Evolutionary conservation across 64 coral and sea anemone genomes (phyloP), one percentile per base, ranked within the genome.

Genomic region (Pachyseris speciosa): DNA sequence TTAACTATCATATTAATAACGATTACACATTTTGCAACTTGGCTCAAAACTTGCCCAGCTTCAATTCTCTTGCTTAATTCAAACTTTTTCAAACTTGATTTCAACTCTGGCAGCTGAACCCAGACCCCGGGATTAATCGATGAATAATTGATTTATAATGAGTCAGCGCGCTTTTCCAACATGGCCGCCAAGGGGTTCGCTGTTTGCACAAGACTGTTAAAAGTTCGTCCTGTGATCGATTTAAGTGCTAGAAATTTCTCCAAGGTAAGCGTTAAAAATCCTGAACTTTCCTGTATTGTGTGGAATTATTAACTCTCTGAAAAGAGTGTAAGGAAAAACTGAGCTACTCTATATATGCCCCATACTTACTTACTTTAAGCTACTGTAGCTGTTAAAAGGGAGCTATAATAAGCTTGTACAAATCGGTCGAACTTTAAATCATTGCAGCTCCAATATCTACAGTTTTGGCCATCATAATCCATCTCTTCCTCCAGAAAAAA

Each of bases 171-270:
- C 17, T 81, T 9, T 38, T 81, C 53, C 31, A 60, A 61, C 22
- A 81, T 81, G 77, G 77, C 77, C 48, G 49, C 52, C 7, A 81
- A 8, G 53, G 53, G 7, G 34, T 9, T 32, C 9, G 49, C 16
- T 30, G 19, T 61, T 38, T 39, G 22, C 24, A 5, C 32, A 11
- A 60, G 77, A 63, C 53, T 81, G 20, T 63, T 81, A 60, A 81
- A 63, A 81, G 11, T 81, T 61, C 77, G 52, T 41, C 53, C 33
- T 39, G 33, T 81, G 33, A n/a, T 40, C n/a, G 12, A 63, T 60
- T 40, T 63, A 60, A 81, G 22, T 4, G 20, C 37, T 38, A 61
- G 77, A 63, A 24, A 81, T 39, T 63, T 81, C 24, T 81, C 77
- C 2, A 24, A 81, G 77, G 77, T 81, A 58, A 81, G 34, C 2